Conservation (phyloP, 2,113 vertebrate genomes). For the Polypterus bichir region DNA sequence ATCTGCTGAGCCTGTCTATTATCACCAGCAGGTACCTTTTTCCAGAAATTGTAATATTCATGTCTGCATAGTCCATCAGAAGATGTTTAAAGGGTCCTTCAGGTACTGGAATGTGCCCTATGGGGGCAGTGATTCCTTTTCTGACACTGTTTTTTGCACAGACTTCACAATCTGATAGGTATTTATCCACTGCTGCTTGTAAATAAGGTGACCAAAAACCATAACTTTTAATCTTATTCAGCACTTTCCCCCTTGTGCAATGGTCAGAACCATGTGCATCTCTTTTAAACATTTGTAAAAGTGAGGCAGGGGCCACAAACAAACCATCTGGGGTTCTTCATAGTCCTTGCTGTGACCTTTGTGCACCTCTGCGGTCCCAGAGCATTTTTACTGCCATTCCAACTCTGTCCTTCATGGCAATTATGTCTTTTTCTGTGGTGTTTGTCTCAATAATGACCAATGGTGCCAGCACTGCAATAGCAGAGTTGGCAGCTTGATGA, state of each 20-base stretch:
- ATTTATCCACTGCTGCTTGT: background rate
- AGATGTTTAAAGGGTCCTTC: too few relatives aligned
- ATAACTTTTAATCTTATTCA: background rate
- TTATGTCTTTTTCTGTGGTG: too few relatives aligned
- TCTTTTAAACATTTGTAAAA: background rate
- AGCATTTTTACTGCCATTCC: too few relatives aligned
- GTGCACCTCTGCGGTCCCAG: background rate
- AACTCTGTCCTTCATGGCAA: too few relatives aligned
- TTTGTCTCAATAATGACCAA: background rate
- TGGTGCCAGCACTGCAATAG: background rate
- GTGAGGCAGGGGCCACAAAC: background rate
- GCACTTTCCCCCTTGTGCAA: constrained; percentile 1
- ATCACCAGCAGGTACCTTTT: too few relatives aligned
- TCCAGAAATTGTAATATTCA: too few relatives aligned
- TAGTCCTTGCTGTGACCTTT: background rate
- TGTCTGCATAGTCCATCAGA: too few relatives aligned
- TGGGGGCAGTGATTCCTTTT: too few relatives aligned
- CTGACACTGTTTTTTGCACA: background rate
- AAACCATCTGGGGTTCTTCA: background rate
- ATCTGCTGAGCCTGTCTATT: too few relatives aligned
- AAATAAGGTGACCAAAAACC: constrained; percentile 1
- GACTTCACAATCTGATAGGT: background rate
- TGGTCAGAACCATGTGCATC: constrained; percentile 9
- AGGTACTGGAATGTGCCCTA: too few relatives aligned
- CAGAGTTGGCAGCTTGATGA: background rate